These are phyloP conservation scores for Laticauda laticaudata DNA, from an alignment of 2,113 vertebrate genomes.

Conservation along the genomic window DNA sequence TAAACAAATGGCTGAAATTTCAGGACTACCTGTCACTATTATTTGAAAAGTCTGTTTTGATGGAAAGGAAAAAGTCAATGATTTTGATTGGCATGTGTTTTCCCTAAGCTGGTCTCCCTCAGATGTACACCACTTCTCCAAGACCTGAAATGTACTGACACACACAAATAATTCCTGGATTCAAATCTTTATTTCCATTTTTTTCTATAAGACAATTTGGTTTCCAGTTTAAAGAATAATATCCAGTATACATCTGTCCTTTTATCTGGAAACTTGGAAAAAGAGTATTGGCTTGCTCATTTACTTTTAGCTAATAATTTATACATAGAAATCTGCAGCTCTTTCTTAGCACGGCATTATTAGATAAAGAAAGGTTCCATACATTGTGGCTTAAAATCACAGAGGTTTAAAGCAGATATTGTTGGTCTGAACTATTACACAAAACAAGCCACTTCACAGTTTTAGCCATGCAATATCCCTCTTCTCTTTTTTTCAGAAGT, in stretches of 20 bases:
- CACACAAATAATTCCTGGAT: background rate
- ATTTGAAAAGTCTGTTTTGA: background rate
- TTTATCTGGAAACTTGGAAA: background rate
- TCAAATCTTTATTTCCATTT: background rate
- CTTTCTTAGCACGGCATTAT: background rate
- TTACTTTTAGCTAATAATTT: slow-evolving; percentile 33
- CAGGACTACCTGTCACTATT: background rate
- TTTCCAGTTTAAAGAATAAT: slow-evolving; percentile 35
- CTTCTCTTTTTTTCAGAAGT: slow-evolving; percentile 54
- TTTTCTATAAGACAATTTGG: background rate
- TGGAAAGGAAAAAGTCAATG: background rate
- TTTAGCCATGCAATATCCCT: background rate
- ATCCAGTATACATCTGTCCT: background rate
- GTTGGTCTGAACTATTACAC: background rate
- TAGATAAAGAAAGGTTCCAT: background rate
- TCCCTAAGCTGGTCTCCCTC: background rate
- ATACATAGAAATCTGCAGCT: background rate
- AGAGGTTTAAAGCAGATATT: background rate
- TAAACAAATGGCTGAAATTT: too few relatives aligned
- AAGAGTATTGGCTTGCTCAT: background rate
- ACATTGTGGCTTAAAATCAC: slow-evolving; percentile 15
- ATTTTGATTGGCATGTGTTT: background rate
- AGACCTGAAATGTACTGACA: too few relatives aligned
- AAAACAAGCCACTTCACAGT: background rate
- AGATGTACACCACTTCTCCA: background rate